phyloP scores from a whole-genome alignment of 2,888 invertebrate genomes.

The Nomada flava region DNA sequence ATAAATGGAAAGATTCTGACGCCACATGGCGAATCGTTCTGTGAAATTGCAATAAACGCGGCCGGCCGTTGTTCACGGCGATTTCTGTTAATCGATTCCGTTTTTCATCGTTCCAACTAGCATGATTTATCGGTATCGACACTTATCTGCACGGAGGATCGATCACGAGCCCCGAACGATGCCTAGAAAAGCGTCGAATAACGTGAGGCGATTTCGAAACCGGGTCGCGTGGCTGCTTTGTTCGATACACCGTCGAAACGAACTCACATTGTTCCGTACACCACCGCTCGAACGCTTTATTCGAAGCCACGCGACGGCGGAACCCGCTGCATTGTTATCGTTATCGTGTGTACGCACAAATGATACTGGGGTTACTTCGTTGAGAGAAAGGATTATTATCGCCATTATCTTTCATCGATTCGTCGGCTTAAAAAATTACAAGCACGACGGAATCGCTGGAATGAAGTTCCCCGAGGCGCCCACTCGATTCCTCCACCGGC shows the following conservation, averaged over 20 bases:
- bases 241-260: conserved; percentile 48
- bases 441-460: not conserved
- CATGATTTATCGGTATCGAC: conserved; percentile 2
- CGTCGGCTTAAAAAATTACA: conserved; percentile 21
- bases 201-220: conserved; percentile 28
- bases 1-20: not conserved
- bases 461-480: not conserved
- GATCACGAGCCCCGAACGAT: not conserved
- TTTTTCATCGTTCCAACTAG: conserved; percentile 1
- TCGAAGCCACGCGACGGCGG: conserved; percentile 31
- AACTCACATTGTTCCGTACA: conserved; percentile 42
- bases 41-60: not conserved
- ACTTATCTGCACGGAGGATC: not conserved
- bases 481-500: not conserved
- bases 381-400: conserved; percentile 26
- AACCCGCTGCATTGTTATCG: conserved; percentile 36
- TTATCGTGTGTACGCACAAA: conserved; percentile 54
- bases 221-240: conserved; percentile 33
- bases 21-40: not conserved
- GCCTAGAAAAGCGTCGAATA: conserved; percentile 22
- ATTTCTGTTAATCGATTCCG: not conserved
- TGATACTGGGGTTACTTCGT: conserved; percentile 16
- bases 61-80: not conserved
- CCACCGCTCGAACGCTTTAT: conserved; percentile 37
- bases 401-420: not conserved